Percentiles rank a stretch among this genome's conserved stretches.
Evolutionary conservation across 2,888 invertebrate genomes (phyloP).

Genomic region (Phalera bucephala): DNA sequence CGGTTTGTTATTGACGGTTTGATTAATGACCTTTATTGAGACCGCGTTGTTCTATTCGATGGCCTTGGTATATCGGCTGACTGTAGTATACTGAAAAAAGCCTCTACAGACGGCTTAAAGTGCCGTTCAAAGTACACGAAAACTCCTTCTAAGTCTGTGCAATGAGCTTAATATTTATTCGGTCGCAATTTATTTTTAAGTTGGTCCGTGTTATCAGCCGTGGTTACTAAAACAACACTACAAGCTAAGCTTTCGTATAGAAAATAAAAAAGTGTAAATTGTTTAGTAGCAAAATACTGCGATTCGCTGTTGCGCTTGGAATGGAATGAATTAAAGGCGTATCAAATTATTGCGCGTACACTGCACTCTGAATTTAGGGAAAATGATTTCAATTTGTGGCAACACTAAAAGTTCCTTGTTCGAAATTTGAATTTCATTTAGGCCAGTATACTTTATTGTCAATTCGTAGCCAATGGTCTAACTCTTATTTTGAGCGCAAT

Average conservation of each 20-base stretch:
- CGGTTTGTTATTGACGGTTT: too few relatives aligned
- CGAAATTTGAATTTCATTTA: too few relatives aligned
- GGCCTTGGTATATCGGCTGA: too few relatives aligned
- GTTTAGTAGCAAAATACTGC: slow-evolving; percentile 72
- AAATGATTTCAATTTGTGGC: slow-evolving; percentile 18
- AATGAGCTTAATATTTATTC: too few relatives aligned
- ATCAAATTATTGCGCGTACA: slow-evolving; percentile 53
- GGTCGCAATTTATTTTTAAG: too few relatives aligned
- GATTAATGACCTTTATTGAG: too few relatives aligned
- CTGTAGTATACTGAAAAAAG: too few relatives aligned
- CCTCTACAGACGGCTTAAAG: too few relatives aligned
- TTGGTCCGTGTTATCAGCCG: slow-evolving; percentile 17
- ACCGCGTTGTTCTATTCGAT: too few relatives aligned
- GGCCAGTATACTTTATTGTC: neutral
- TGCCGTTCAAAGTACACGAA: too few relatives aligned
- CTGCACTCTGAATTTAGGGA: slow-evolving; percentile 27
- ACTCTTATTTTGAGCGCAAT: neutral
- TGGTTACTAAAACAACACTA: slow-evolving; percentile 38
- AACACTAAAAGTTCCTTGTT: too few relatives aligned
- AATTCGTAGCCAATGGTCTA: neutral
- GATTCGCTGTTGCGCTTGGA: slow-evolving; percentile 48
- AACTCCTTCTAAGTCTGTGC: neutral
- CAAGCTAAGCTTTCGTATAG: slow-evolving; percentile 62
- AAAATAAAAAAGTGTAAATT: slow-evolving; percentile 57
- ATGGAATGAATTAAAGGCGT: slow-evolving; percentile 71